Evolutionary conservation across 2,113 vertebrate species (phyloP).

Genomic region (Amblyopsis rosae): DNA sequence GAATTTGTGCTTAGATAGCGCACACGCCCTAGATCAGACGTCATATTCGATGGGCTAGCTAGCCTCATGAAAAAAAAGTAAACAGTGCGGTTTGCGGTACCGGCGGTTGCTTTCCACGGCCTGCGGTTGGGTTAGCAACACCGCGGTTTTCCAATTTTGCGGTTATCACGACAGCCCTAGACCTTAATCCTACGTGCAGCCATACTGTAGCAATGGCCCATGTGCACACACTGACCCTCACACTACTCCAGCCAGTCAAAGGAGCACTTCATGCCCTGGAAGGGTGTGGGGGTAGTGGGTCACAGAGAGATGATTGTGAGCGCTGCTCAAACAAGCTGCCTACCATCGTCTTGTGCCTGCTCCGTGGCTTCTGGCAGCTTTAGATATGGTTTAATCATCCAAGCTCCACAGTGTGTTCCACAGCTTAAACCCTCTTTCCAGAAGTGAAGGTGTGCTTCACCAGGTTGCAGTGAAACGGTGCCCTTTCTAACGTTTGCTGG

Average conservation of each 20-base stretch:
- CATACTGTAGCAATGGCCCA: constrained; percentile 37
- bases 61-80: too few species aligned
- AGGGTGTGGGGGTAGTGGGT: constrained; percentile 54
- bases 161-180: too few species aligned
- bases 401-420: constrained; percentile 49
- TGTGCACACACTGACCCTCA: constrained; percentile 28
- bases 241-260: constrained; percentile 56
- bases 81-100: too few species aligned
- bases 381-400: constrained; percentile 63
- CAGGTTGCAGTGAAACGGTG: too few species aligned
- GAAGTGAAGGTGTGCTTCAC: constrained; percentile 7
- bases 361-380: constrained; percentile 75
- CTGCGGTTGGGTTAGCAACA: too few species aligned
- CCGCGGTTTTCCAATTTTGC: too few species aligned
- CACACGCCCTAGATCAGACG: too few species aligned
- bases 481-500: too few species aligned
- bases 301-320: constrained; percentile 73
- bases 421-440: constrained; percentile 18
- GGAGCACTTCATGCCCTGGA: constrained; percentile 59
- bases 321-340: constrained; percentile 49
- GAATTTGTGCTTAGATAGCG: too few species aligned
- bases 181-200: neutral
- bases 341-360: constrained; percentile 64
- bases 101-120: too few species aligned
- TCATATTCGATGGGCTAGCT: too few species aligned